Conservation (phyloP, 2,888 invertebrate species). For the Ferdinandea cuprea region DNA sequence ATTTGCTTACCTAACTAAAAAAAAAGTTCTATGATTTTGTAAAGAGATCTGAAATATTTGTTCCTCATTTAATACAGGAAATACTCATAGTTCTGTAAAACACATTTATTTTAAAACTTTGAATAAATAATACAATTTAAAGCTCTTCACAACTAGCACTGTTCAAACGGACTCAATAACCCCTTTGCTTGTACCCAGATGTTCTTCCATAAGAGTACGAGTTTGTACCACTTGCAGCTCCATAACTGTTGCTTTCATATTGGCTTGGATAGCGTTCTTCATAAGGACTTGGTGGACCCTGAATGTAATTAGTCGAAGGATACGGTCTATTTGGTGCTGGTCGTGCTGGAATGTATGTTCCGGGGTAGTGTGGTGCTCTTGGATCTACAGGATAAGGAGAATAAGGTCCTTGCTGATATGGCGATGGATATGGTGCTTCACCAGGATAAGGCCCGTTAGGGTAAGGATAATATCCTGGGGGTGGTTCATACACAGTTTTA, state of each 20-base stretch:
- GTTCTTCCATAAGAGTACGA: constrained; percentile 44
- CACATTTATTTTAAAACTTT: no score
- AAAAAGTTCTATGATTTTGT: no score
- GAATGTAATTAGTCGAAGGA: constrained; percentile 12
- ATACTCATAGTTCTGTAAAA: no score
- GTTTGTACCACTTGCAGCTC: constrained; percentile 25
- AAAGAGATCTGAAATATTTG: no score
- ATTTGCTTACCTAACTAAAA: no score
- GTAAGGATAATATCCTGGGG: constrained; percentile 11
- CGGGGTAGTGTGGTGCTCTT: constrained; percentile 1
- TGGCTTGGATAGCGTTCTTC: constrained; percentile 14
- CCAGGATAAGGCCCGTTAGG: neutral
- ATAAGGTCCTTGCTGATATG: constrained; percentile 26
- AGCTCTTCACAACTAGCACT: no score
- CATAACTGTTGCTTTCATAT: constrained; percentile 28
- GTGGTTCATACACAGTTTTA: constrained; percentile 20
- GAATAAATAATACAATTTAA: no score
- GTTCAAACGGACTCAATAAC: constrained; percentile 24
- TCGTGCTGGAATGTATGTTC: constrained; percentile 10
- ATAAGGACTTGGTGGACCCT: constrained; percentile 13
- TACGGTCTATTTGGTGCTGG: constrained; percentile 21
- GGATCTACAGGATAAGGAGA: neutral
- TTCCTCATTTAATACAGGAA: no score
- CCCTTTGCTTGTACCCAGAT: constrained; percentile 35
- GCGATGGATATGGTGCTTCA: constrained; percentile 3